Base-by-base conservation (phyloP, 2,113 vertebrate genomes). In the Pan paniscus region DNA sequence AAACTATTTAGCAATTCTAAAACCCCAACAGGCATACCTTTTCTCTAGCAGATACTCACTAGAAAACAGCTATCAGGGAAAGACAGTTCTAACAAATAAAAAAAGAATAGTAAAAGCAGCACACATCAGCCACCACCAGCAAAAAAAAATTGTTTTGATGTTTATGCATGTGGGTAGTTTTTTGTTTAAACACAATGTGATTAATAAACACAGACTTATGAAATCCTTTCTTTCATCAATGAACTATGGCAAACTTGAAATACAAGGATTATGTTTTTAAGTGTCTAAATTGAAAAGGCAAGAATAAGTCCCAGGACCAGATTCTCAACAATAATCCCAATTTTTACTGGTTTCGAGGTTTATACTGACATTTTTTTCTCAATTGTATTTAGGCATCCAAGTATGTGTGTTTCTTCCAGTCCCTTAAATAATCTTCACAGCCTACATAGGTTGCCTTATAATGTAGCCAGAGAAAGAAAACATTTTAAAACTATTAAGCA, bases 141-240 rank as follows among this genome's bases (percentile, higher is more conserved):
- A 91, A 73, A 80, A 79, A 57, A 6, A 12, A 79, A 75, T 55
- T 72, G 6, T 90, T 84, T 82, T 52, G 52, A 32, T 76, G n/a
- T 95, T 86, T 82, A 72, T 25, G 5, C 46, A 50, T 38, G 27
- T 59, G 68, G 83, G 68, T 89, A 52, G 7, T 40, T 84, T 94
- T 96, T 79, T 68, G 14, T 94, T 92, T 81, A 78, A 96, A 80
- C n/a, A 82, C 40, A 82, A 55, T 35, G 46, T 70, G 32, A 32
- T 93, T 94, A 95, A 95, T 95, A 83, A 92, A 92, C 73, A 50
- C n/a, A 95, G 25, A 96, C 92, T 92, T 94, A 84, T 88, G 79
- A 95, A 96, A 75, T 52, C n/a, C 14, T 73, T 89, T 89, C 72
- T 97, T 95, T 97, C 46, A 82, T 68, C 88, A 78, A 59, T 48